Conservation (phyloP, 2,888 invertebrate species). For the Leucophenga maculata region DNA sequence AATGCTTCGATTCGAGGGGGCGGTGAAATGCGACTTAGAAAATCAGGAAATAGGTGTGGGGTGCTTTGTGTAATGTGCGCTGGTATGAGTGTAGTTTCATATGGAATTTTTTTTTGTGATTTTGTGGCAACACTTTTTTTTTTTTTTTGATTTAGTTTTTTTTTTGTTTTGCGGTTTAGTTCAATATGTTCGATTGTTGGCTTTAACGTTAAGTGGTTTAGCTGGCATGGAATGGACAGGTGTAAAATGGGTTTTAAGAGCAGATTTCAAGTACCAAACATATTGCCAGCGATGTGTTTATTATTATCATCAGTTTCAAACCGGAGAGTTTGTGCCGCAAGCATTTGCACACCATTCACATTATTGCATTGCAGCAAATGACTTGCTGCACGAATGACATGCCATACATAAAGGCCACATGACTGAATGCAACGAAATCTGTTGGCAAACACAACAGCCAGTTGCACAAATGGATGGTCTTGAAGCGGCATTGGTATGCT, state of each 20-base stretch:
- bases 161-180: constrained; percentile 15
- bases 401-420: constrained; percentile 1
- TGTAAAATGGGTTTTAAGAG: too few relatives aligned
- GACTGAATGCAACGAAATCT: not conserved
- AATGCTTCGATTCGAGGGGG: too few relatives aligned
- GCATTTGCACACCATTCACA: too few relatives aligned
- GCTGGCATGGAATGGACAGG: not conserved
- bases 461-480: not conserved
- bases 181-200: constrained; percentile 14
- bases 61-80: not conserved
- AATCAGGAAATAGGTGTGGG: too few relatives aligned
- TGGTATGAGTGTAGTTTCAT: not conserved
- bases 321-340: too few relatives aligned
- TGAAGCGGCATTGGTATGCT: too few relatives aligned
- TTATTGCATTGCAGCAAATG: too few relatives aligned
- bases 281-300: too few relatives aligned
- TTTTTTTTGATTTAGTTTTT: not conserved
- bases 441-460: not conserved
- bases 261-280: too few relatives aligned
- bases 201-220: constrained; percentile 16
- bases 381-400: not conserved
- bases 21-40: too few relatives aligned
- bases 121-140: not conserved
- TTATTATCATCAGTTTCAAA: too few relatives aligned
- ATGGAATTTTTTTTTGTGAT: not conserved